These are phyloP conservation scores for Xiphophorus couchianus DNA, from an alignment of 2,113 vertebrate species.

Conservation along the genomic window DNA sequence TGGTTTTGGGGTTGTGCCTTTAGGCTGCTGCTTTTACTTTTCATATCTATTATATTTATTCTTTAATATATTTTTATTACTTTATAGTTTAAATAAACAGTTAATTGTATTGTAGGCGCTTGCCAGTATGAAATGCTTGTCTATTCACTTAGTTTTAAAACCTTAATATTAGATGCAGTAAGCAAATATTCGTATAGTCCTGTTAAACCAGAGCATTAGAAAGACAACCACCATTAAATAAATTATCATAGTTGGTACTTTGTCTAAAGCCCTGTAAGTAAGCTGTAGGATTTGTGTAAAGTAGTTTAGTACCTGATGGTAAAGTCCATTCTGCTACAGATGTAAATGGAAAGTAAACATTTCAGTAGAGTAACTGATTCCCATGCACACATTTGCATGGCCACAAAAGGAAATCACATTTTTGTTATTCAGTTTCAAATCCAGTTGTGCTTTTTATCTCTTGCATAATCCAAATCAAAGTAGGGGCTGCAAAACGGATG, in stretches of 20 bases:
- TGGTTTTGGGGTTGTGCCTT: slow-evolving; percentile 24
- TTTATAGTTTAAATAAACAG: slow-evolving; percentile 5
- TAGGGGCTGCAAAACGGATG: too few species aligned
- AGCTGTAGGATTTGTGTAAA: neutral
- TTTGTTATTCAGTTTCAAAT: neutral
- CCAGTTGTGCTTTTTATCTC: neutral
- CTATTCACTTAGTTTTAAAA: slow-evolving; percentile 10
- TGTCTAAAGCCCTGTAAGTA: neutral
- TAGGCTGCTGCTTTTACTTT: neutral
- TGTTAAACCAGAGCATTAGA: neutral
- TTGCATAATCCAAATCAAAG: neutral
- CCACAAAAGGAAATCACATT: neutral
- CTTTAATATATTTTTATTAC: slow-evolving; percentile 8
- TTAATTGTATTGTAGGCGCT: neutral
- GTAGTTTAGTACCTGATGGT: neutral
- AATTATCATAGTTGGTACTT: neutral
- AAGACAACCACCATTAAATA: accelerated
- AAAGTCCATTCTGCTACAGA: neutral
- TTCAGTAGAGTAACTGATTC: neutral
- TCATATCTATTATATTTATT: neutral
- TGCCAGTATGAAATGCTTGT: neutral
- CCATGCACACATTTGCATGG: neutral
- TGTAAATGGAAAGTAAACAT: slow-evolving; percentile 11
- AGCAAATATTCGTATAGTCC: neutral
- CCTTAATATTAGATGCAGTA: neutral